Conservation (phyloP, 92 coral and sea anemone genomes). For the Epizoanthus illoricatus region DNA sequence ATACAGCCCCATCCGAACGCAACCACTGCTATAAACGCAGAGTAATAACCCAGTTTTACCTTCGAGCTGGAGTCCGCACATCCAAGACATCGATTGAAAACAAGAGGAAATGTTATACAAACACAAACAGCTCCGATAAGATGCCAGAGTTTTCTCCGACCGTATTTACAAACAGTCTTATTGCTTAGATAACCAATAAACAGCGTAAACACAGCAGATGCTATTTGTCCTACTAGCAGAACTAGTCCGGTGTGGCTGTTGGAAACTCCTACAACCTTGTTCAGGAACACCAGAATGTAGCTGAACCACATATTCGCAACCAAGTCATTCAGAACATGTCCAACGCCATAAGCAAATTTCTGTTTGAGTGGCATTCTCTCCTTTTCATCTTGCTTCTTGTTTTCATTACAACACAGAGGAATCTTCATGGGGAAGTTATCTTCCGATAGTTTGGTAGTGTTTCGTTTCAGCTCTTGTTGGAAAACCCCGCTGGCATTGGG, state of each 20-base stretch:
- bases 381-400: conserved; percentile 19
- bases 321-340: conserved; percentile 85
- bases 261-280: conserved; percentile 78
- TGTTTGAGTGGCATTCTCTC: conserved; percentile 58
- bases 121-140: conserved; percentile 69
- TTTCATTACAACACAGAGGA: conserved; percentile 18
- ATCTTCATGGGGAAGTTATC: conserved; percentile 9
- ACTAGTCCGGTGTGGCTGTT: conserved; percentile 82
- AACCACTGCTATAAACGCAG: conserved; percentile 72
- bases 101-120: conserved; percentile 63
- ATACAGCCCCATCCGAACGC: conserved; percentile 93
- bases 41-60: conserved; percentile 71
- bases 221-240: conserved; percentile 71
- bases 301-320: conserved; percentile 89
- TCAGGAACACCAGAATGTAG: conserved; percentile 71
- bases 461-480: neutral
- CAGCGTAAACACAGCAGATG: conserved; percentile 80
- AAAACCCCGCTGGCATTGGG: neutral
- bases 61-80: conserved; percentile 50
- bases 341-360: conserved; percentile 74
- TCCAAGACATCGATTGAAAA: conserved; percentile 68
- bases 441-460: neutral
- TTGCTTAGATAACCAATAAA: conserved; percentile 78
- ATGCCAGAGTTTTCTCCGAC: conserved; percentile 87
- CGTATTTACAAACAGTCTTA: conserved; percentile 84